These are phyloP conservation scores for Lamprologus tigripictilis DNA, from an alignment of 2,113 vertebrate species.

Conservation along the genomic window DNA sequence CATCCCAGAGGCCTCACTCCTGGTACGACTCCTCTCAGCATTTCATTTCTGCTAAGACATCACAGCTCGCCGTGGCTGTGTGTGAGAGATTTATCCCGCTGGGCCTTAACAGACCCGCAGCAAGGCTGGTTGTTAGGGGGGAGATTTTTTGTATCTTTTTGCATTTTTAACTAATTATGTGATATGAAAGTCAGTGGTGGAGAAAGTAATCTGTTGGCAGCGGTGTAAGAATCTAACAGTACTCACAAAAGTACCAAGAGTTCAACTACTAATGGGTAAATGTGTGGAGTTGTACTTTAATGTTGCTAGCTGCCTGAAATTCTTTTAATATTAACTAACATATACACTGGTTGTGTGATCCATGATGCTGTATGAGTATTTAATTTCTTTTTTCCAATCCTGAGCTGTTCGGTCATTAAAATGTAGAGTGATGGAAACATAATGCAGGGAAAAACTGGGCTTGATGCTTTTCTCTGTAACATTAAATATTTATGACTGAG, in stretches of 20 bases:
- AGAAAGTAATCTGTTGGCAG: not conserved
- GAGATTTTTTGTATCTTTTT: not conserved
- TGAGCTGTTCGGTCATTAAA: not conserved
- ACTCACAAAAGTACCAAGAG: not conserved
- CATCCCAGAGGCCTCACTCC: slow-evolving; percentile 16
- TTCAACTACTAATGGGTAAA: not conserved
- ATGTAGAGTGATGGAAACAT: not conserved
- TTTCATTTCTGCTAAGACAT: slow-evolving; percentile 24
- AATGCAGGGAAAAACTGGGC: not conserved
- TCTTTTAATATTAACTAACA: not conserved
- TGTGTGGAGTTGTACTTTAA: not conserved
- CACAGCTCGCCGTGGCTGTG: not conserved
- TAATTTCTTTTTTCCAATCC: not conserved
- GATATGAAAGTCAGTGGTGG: not conserved
- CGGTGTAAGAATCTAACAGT: not conserved
- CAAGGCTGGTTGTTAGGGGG: not conserved
- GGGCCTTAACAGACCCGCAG: slow-evolving; percentile 32
- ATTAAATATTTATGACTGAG: not conserved
- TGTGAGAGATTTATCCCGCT: not conserved
- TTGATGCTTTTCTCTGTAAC: not conserved
- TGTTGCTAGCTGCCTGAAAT: not conserved
- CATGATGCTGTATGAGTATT: not conserved
- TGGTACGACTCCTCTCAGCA: not conserved
- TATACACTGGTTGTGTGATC: not conserved
- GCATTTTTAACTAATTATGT: not conserved